Conservation (phyloP, 2,888 invertebrate genomes). For the Pyrochroa serraticornis region DNA sequence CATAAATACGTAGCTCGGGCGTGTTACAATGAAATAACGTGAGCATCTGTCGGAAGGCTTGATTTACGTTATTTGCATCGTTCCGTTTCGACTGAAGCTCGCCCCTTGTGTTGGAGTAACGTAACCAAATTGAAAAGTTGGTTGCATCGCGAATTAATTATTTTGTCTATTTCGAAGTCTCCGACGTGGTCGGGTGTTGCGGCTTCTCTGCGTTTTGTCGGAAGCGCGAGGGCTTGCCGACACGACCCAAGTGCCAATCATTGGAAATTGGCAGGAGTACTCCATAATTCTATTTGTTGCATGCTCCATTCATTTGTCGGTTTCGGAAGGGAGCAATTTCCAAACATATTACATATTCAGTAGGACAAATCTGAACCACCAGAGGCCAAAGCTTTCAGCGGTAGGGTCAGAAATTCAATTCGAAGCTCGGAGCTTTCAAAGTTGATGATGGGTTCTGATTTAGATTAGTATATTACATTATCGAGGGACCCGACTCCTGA, state of each 20-base stretch:
- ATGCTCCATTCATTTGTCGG: constrained; percentile 11
- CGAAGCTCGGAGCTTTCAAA: constrained; percentile 43
- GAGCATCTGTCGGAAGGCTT: not conserved
- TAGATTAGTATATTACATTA: constrained; percentile 51
- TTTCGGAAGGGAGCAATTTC: constrained; percentile 22
- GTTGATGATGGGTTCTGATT: constrained; percentile 49
- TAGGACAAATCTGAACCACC: constrained; percentile 35
- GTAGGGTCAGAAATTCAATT: constrained; percentile 48
- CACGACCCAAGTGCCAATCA: constrained; percentile 9
- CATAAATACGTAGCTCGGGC: not conserved
- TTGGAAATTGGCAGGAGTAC: constrained; percentile 12
- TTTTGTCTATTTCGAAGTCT: constrained; percentile 4
- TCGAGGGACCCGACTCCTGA: constrained; percentile 36
- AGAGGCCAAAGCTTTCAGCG: constrained; percentile 34
- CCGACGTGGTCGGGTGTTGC: not conserved
- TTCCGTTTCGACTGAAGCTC: not conserved
- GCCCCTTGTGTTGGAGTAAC: not conserved
- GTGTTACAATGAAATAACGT: not conserved
- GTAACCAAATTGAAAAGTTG: constrained; percentile 9
- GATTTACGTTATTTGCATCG: not conserved
- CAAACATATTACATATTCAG: constrained; percentile 35
- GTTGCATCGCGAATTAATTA: constrained; percentile 6
- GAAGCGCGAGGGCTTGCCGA: not conserved
- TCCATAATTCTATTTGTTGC: constrained; percentile 26
- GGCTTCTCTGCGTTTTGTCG: not conserved